Evolutionary conservation across 2,888 invertebrate genomes (phyloP), one percentile per base, ranked within the genome.

Genomic region (Pristionchus exspectatus): DNA sequence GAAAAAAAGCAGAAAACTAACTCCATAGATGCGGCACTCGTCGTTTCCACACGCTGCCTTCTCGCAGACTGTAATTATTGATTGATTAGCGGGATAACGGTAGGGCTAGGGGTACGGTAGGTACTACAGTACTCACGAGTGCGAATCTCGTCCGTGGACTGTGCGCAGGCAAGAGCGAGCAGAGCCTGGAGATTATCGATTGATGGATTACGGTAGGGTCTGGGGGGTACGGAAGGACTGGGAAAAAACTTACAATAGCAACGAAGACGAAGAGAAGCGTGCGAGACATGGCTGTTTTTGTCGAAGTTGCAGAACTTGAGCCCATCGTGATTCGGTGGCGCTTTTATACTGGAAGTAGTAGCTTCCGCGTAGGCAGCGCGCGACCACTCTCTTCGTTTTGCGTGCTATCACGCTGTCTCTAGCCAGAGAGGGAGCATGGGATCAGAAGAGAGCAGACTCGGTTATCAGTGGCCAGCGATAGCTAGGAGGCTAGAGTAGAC

Each of bases 1-100:
- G 54, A 27, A 81, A 81, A 50, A 81, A 27, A 81, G 27, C 10
- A 27, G 27, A 74, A 77, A 81, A 54, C 87, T 87, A 18, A 69
- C 87, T 44, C 66, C 66, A 12, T 87, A 87, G 69, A 87, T 87
- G 66, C 87, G 66, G 50, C 87, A 87, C 50, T 87, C 87, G 50
- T 87, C 87, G 27, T 69, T 87, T 50, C 87, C 87, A 30, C 87
- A 87, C 18, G 87, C 87, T 27, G 87, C 87, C 87, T 69, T 69
- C n/a, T 69, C 69, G 87, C 87, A 87, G 27, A 87, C 87, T 87
- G 87, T 7, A 87, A 87, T 38, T 74, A 81, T 81, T 27, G 81
- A 81, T 50, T 24, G 83, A 56, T 54, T 83, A n/a, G 56, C 7
- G 56, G 56, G 84, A 21, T 24, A 69, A 69, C 66, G 50, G 59